Conservation (phyloP, 2,113 vertebrate genomes). For the Nyctibius bracteatus region DNA sequence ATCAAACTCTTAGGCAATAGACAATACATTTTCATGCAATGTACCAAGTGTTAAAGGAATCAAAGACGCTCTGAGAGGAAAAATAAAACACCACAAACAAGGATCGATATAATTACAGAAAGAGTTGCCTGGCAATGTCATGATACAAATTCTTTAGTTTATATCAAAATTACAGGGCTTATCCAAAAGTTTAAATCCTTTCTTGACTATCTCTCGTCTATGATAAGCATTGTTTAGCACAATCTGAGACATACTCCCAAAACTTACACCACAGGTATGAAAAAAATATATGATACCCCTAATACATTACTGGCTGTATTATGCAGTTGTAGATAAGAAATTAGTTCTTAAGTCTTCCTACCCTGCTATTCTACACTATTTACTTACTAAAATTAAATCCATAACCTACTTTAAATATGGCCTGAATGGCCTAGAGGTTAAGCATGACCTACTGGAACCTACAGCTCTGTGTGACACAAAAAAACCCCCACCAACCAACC, state of each 20-base stretch:
- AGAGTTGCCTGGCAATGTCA: not conserved
- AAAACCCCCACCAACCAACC: no score
- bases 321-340: not conserved
- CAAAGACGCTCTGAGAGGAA: not conserved
- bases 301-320: not conserved
- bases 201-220: no score
- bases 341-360: not conserved
- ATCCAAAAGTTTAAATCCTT: not conserved
- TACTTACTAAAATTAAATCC: not conserved
- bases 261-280: not conserved
- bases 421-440: not conserved
- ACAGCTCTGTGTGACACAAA: not conserved
- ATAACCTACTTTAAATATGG: not conserved
- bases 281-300: not conserved
- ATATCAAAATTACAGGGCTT: not conserved
- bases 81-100: not conserved
- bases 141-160: not conserved
- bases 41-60: not conserved
- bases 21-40: not conserved
- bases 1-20: not conserved
- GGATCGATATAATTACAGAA: not conserved
- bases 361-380: not conserved
- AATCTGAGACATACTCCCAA: not conserved
- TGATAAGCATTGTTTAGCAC: not conserved
- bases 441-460: not conserved